Percentiles rank a stretch among this genome's conserved stretches.
Conservation (phyloP, 2,797 vertebrate genomes). For the Parauchenoglanis punctatus region DNA sequence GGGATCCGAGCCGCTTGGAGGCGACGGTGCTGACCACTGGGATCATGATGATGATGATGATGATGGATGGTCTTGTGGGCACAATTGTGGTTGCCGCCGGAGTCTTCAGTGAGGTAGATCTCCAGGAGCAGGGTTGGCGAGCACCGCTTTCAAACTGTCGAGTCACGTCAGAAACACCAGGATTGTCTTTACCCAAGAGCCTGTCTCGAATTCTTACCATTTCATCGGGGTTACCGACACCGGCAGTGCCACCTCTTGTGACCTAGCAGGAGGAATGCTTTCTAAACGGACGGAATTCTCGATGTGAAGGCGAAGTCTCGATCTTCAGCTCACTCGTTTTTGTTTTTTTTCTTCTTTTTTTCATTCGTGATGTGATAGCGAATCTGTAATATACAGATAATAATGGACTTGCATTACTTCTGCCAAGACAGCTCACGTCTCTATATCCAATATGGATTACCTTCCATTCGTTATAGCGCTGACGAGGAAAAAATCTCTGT, state of each 20-base stretch:
- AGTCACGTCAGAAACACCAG: slow-evolving; percentile 44
- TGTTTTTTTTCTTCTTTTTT: not conserved
- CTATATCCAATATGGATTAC: slow-evolving; percentile 99
- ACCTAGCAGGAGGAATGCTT: slow-evolving; percentile 76
- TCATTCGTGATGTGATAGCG: slow-evolving; percentile 47
- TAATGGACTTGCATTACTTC: slow-evolving; percentile 64
- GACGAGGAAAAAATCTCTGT: slow-evolving; percentile 45
- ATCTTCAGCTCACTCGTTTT: slow-evolving; percentile 50
- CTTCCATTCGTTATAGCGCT: slow-evolving; percentile 76
- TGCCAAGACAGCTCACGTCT: slow-evolving; percentile 69
- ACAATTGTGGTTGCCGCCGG: too few species aligned
- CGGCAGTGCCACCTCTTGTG: slow-evolving; percentile 69
- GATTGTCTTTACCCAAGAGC: slow-evolving; percentile 73
- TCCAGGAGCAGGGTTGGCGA: too few species aligned
- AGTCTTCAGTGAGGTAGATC: too few species aligned
- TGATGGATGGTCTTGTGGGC: too few species aligned
- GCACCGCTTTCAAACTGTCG: not conserved
- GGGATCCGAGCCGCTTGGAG: too few species aligned
- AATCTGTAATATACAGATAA: slow-evolving; percentile 79
- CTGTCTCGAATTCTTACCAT: slow-evolving; percentile 67
- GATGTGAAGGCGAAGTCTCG: slow-evolving; percentile 54
- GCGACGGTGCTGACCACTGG: too few species aligned
- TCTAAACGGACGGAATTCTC: slow-evolving; percentile 72
- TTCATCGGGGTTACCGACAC: slow-evolving; percentile 62
- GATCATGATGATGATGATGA: too few species aligned